Evolutionary conservation across 2,113 vertebrate genomes (phyloP), one percentile per base, ranked within the genome.

Genomic region (Melanerpes aurifrons): DNA sequence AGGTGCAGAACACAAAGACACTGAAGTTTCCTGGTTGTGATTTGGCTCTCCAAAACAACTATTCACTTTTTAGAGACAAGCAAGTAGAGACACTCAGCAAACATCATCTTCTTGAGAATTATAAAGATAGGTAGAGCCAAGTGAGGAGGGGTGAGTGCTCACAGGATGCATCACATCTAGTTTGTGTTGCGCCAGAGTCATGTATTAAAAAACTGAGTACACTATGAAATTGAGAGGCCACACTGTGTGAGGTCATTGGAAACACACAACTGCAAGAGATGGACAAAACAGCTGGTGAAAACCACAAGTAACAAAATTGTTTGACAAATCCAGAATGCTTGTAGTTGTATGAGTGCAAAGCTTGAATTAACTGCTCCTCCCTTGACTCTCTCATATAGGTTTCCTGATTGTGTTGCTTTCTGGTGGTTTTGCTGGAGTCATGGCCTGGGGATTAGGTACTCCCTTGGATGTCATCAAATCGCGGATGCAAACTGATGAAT

Each of bases 391-490:
- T 48, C 56, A 64, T 64, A 22, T 97, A 99, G 99, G 97, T 77
- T 98, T 98, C 80, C 53, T 94, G 0, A 96, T 94, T 1, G 98
- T 99, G 91, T 97, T 99, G 96, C 82, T 99, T 92, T 98, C 99
- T 0, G 99, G 99, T 1, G 99, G 99, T 24, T 87, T 97, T 2
- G 98, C 99, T 6, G 99, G 99, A 43, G 98, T 97, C 37, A 93
- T 98, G 74, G 98, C 97, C 56, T 99, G 99, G 99, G 97, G 97
- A 1, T 75, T 98, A 26, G 98, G 96, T 28, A 99, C 99, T 3
- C 99, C 99, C 56, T 98, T 99, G 99, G 99, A 99, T 9, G 98
- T 99, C 93, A 97, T 99, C 94, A 99, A 99, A 91, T 98, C 99
- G 1, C 98, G 99, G 16, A 96, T 99, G 93, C 99, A 99, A 95